Conservation (phyloP, 2,888 invertebrate species). For the Chaitophorus viminalis region DNA sequence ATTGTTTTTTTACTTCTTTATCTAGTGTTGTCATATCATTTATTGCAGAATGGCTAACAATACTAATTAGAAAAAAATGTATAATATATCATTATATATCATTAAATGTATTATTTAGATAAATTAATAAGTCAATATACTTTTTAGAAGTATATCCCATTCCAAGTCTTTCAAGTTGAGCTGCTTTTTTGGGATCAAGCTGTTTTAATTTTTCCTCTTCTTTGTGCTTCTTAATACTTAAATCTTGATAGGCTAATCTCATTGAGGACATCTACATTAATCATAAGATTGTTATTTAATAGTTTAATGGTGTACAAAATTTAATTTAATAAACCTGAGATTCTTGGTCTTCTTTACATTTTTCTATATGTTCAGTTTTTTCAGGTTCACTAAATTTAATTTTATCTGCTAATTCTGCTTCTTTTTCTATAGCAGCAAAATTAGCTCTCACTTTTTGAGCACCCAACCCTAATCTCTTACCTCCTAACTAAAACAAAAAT, state of each 20-base stretch:
- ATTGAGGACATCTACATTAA: constrained; percentile 67
- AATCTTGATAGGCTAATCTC: constrained; percentile 80
- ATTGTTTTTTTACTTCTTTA: constrained; percentile 74
- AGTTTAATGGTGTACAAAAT: constrained; percentile 12
- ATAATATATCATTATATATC: background rate
- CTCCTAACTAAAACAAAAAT: constrained; percentile 75
- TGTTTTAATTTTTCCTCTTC: constrained; percentile 79
- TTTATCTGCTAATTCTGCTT: constrained; percentile 87
- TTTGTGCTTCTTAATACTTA: constrained; percentile 76
- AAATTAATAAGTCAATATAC: constrained; percentile 55
- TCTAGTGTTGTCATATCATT: constrained; percentile 92
- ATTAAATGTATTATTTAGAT: background rate
- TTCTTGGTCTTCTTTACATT: constrained; percentile 74
- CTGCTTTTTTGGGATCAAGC: constrained; percentile 84
- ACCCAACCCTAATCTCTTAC: constrained; percentile 88
- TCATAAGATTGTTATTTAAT: constrained; percentile 18
- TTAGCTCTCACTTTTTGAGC: constrained; percentile 94
- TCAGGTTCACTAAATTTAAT: constrained; percentile 71
- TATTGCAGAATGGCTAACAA: constrained; percentile 85
- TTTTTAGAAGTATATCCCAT: constrained; percentile 71
- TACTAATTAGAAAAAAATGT: constrained; percentile 67
- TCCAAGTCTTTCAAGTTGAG: constrained; percentile 90
- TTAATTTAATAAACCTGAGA: constrained; percentile 67
- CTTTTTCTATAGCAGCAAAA: constrained; percentile 93
- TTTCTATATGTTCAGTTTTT: constrained; percentile 67